phyloP scores from a whole-genome alignment of 2,797 vertebrate species.

The Pipistrellus pygmaeus region DNA sequence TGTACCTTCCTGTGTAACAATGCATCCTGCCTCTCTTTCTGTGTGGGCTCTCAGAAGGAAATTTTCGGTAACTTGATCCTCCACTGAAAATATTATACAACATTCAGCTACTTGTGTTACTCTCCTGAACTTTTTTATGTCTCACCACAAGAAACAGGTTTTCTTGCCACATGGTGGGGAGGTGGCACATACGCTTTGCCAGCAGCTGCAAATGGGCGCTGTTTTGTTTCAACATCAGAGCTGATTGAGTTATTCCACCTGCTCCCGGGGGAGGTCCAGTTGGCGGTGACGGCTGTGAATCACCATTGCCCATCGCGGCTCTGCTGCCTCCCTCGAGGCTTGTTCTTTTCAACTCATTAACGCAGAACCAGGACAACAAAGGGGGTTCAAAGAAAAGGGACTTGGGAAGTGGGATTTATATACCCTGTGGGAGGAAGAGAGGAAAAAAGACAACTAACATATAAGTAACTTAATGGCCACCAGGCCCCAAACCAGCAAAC shows the following conservation, averaged over 20 bases:
- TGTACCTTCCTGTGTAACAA: background rate
- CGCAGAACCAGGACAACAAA: background rate
- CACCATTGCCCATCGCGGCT: background rate
- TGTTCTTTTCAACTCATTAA: background rate
- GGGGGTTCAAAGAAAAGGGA: background rate
- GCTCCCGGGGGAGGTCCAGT: background rate
- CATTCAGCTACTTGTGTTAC: background rate
- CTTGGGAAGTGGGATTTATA: background rate
- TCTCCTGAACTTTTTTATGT: background rate
- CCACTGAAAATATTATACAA: background rate
- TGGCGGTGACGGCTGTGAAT: background rate
- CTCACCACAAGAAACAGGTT: background rate
- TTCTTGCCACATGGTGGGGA: background rate
- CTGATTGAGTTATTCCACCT: background rate
- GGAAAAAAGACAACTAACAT: background rate
- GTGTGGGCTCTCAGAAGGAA: background rate
- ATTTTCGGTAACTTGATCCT: background rate
- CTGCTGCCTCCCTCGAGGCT: background rate
- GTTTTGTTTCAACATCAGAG: background rate
- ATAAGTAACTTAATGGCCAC: background rate
- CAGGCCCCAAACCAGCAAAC: background rate
- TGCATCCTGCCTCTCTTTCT: background rate
- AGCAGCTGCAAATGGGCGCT: background rate
- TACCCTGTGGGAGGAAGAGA: background rate
- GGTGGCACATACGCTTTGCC: background rate